A percentile compares a stretch with the other conserved stretches of the same genome.
Evolutionary conservation across 1,140 invertebrate genomes (phyloP).

Genomic region (Ceratina calcarata): DNA sequence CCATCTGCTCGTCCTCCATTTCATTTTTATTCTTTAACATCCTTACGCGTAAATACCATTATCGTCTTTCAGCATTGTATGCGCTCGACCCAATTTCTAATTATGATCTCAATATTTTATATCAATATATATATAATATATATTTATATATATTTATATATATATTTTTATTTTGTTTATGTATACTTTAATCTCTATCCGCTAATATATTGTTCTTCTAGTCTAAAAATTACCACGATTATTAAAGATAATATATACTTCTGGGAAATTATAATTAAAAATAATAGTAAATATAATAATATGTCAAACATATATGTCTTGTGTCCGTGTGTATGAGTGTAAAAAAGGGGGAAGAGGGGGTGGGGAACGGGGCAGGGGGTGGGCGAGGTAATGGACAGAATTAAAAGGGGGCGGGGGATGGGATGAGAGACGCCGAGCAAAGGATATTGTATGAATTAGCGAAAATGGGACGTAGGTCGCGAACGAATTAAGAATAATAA

Average conservation of each 20-base stretch:
- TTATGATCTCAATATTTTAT: slow-evolving; percentile 76
- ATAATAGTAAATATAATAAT: slow-evolving; percentile 66
- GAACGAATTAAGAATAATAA: slow-evolving; percentile 62
- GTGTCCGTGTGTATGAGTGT: slow-evolving; percentile 47
- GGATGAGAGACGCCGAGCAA: slow-evolving; percentile 10
- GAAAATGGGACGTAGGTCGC: slow-evolving; percentile 13
- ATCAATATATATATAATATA: slow-evolving; percentile 72
- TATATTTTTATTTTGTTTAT: slow-evolving; percentile 74
- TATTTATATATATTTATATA: slow-evolving; percentile 51
- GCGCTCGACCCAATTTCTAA: slow-evolving; percentile 74
- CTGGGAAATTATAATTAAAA: slow-evolving; percentile 69
- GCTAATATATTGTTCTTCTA: slow-evolving; percentile 78
- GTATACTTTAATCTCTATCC: slow-evolving; percentile 77
- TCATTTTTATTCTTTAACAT: slow-evolving; percentile 52
- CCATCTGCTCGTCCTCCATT: slow-evolving; percentile 56
- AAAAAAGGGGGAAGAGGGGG: background rate
- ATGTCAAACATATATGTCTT: slow-evolving; percentile 61
- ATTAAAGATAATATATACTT: slow-evolving; percentile 70
- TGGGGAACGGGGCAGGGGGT: slow-evolving; percentile 9
- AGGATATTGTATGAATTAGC: slow-evolving; percentile 47
- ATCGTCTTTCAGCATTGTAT: slow-evolving; percentile 70
- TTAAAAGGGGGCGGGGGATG: slow-evolving; percentile 16
- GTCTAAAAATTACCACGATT: slow-evolving; percentile 77
- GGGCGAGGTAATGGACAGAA: background rate
- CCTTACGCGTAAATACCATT: slow-evolving; percentile 61